Conservation (phyloP, 1,140 invertebrate genomes). For the Heliconius eleuchia region DNA sequence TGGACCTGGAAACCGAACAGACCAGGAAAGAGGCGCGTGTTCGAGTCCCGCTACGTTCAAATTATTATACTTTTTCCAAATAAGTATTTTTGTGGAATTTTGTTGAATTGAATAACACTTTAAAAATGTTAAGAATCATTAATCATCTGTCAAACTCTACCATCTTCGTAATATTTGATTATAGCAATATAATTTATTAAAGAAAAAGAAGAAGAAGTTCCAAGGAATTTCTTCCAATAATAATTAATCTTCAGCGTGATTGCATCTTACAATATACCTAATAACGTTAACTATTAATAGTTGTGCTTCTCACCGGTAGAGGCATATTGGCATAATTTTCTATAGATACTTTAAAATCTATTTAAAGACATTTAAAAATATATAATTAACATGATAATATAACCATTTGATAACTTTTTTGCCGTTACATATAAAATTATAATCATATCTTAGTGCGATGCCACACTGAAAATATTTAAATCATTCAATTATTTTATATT, state of each 20-base stretch:
- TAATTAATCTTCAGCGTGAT: neutral
- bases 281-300: neutral
- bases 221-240: neutral
- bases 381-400: neutral
- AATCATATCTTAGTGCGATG: conserved; percentile 33
- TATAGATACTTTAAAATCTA: no score
- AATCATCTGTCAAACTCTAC: neutral
- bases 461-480: conserved; percentile 48
- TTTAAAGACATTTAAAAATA: neutral
- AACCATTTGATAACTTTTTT: neutral
- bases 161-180: neutral
- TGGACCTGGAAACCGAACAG: no score
- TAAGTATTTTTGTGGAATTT: no score
- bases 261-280: neutral
- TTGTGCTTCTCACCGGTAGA: neutral
- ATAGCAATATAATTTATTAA: neutral
- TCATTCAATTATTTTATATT: conserved; percentile 46
- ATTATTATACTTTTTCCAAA: no score
- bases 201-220: neutral
- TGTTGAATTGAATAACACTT: no score
- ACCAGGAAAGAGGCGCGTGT: no score
- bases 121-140: no score
- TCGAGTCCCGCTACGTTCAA: no score
- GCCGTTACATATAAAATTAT: neutral
- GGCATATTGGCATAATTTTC: neutral